Percentiles rank a stretch among this genome's conserved stretches.
phyloP scores from a whole-genome alignment of 2,113 vertebrate genomes.

The Myotis lucifugus region DNA sequence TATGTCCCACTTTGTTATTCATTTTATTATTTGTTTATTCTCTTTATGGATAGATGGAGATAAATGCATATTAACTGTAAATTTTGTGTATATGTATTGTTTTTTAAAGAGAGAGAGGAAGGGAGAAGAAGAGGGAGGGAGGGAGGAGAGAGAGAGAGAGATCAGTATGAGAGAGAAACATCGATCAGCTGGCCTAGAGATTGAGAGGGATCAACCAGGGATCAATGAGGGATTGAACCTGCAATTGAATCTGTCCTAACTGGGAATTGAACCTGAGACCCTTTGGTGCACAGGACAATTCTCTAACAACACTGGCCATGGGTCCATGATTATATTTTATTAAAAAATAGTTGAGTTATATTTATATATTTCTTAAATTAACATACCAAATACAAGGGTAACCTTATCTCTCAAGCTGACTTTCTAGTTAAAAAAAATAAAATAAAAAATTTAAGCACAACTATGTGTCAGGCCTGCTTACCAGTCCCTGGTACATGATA shows the following conservation, averaged over 20 bases:
- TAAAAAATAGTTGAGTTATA: background rate
- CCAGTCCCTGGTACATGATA: background rate
- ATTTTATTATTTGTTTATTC: background rate
- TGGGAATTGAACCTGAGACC: background rate
- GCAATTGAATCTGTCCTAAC: background rate
- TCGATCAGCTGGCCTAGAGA: background rate
- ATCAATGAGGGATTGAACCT: background rate
- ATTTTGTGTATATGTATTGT: background rate
- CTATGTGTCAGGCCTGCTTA: background rate
- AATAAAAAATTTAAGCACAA: background rate
- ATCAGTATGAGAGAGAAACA: background rate
- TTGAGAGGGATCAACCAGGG: background rate
- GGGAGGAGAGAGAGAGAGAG: background rate
- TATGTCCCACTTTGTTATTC: background rate
- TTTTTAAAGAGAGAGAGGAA: background rate
- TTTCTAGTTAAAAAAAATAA: background rate
- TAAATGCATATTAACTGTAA: background rate
- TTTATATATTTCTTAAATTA: background rate
- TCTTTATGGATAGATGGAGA: background rate
- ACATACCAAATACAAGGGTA: background rate
- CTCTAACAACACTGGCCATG: background rate
- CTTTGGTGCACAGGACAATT: background rate
- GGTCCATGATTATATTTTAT: background rate
- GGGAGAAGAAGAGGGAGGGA: no score
- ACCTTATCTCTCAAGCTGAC: background rate